phyloP scores from a whole-genome alignment of 1,140 invertebrate species.

The Vanessa tameamea region DNA sequence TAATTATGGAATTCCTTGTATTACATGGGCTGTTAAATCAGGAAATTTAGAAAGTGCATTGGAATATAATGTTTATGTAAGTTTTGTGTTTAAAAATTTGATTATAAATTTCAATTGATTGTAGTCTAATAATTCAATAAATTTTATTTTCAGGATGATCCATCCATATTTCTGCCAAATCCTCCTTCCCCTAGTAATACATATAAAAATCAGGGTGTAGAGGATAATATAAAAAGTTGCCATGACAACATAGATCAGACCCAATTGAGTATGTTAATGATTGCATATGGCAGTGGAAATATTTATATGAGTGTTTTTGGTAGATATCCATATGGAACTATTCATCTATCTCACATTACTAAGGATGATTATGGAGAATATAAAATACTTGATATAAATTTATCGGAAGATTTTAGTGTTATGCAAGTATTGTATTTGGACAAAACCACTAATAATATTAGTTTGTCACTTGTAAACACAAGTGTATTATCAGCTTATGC shows the following conservation, averaged over 20 bases:
- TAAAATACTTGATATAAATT: slow-evolving; percentile 82
- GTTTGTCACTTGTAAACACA: slow-evolving; percentile 84
- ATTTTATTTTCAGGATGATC: slow-evolving; percentile 77
- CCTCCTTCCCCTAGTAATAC: slow-evolving; percentile 63
- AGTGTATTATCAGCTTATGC: slow-evolving; percentile 84
- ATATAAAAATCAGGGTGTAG: slow-evolving; percentile 76
- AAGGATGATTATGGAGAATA: slow-evolving; percentile 80
- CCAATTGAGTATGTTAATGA: slow-evolving; percentile 88
- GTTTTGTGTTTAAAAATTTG: slow-evolving; percentile 31
- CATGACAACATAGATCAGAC: slow-evolving; percentile 86
- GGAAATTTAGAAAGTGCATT: slow-evolving; percentile 65
- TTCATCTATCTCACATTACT: slow-evolving; percentile 83
- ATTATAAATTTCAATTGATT: neutral
- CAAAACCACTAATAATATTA: slow-evolving; percentile 76
- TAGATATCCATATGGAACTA: slow-evolving; percentile 88
- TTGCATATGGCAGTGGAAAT: slow-evolving; percentile 87
- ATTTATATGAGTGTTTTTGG: slow-evolving; percentile 92
- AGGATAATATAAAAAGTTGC: slow-evolving; percentile 82
- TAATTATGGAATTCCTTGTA: slow-evolving; percentile 77
- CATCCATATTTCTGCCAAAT: slow-evolving; percentile 80
- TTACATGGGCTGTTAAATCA: slow-evolving; percentile 82
- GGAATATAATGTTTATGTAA: slow-evolving; percentile 75
- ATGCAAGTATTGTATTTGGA: slow-evolving; percentile 82
- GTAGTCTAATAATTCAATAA: neutral
- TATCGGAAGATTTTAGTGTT: slow-evolving; percentile 83